Percentiles rank a stretch among this genome's conserved stretches.
Evolutionary conservation across 2,113 vertebrate genomes (phyloP).

Genomic region (Pomatorhinus ruficollis): DNA sequence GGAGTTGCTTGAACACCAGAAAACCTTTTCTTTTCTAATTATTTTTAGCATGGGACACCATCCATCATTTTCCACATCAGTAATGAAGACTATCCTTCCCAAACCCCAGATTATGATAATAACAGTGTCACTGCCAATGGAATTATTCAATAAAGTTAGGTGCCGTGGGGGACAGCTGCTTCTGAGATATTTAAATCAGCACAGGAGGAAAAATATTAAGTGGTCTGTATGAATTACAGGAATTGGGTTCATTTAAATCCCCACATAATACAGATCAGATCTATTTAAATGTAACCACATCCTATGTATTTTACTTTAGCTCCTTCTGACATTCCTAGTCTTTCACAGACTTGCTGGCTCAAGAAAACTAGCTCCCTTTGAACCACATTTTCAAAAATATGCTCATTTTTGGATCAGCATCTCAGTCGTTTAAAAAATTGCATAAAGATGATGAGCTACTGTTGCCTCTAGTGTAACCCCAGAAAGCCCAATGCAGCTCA

Average conservation of each 20-base stretch:
- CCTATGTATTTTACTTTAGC: neutral
- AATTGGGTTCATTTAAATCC: neutral
- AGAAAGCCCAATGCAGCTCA: neutral
- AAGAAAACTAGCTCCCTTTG: neutral
- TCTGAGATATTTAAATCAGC: conserved; percentile 14
- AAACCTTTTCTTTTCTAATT: conserved; percentile 30
- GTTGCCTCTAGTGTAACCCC: neutral
- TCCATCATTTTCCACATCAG: neutral
- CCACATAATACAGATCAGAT: neutral
- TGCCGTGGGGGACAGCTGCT: neutral
- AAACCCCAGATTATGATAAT: neutral
- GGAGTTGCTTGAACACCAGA: neutral
- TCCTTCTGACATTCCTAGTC: neutral
- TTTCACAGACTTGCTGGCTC: neutral
- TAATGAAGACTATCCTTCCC: neutral
- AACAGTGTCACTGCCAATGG: neutral
- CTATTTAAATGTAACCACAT: neutral
- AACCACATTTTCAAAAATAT: neutral
- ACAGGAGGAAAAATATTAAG: neutral
- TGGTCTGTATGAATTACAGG: neutral
- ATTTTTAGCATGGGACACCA: conserved; percentile 1
- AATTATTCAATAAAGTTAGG: conserved; percentile 18
- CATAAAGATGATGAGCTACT: neutral
- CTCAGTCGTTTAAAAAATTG: neutral
- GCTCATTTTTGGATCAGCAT: neutral